Evolutionary conservation across 1,140 invertebrate genomes (phyloP).

Genomic region (Camponotus pennsylvanicus): DNA sequence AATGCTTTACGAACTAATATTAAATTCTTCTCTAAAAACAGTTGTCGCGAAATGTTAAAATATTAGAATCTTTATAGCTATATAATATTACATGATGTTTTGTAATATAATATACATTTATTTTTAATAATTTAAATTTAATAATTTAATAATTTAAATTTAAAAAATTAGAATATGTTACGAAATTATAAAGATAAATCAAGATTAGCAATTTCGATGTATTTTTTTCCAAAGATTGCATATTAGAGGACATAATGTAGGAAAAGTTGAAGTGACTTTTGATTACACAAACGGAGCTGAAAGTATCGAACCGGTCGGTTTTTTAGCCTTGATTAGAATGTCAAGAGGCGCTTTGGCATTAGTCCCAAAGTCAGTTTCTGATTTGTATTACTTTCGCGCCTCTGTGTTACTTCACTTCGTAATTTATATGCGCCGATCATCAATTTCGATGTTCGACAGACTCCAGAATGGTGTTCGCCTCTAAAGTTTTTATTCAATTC

Average conservation of each 20-base stretch:
- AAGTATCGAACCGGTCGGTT: conserved; percentile 25
- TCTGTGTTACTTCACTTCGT: background rate
- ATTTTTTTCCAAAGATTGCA: background rate
- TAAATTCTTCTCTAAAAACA: background rate
- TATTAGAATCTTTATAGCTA: background rate
- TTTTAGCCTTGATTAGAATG: conserved; percentile 67
- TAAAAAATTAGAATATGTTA: background rate
- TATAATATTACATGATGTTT: background rate
- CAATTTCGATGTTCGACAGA: conserved; percentile 12
- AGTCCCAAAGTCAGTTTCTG: conserved; percentile 67
- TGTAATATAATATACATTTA: background rate
- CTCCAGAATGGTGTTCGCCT: background rate
- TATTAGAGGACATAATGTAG: background rate
- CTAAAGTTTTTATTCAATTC: background rate
- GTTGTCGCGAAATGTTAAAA: background rate
- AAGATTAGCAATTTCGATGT: background rate
- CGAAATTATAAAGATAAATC: background rate
- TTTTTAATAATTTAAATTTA: no score
- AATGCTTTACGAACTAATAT: background rate
- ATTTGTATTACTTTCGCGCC: conserved; percentile 61
- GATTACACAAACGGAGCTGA: background rate
- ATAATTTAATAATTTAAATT: no score
- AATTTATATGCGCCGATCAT: conserved; percentile 53
- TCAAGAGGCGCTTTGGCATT: conserved; percentile 63
- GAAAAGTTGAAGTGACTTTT: conserved; percentile 28